Evolutionary conservation across 2,113 vertebrate genomes (phyloP).

Genomic region (Dolichallabes microphthalmus): DNA sequence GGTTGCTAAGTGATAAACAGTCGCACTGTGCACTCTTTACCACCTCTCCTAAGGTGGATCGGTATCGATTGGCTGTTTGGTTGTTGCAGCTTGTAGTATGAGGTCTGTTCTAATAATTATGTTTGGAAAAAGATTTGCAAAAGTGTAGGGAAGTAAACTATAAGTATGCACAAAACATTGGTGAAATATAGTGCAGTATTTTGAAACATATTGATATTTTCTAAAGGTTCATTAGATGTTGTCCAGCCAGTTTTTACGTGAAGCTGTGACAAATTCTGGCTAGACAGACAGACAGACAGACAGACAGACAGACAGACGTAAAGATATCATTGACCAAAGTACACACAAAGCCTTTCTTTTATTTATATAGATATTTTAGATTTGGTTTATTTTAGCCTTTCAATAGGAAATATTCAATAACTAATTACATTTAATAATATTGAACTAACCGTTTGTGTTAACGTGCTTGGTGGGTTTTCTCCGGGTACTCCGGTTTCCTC

Average conservation of each 20-base stretch:
- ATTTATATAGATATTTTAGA: neutral
- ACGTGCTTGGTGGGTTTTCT: too few relatives aligned
- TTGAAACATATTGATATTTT: neutral
- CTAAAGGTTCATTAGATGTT: too few relatives aligned
- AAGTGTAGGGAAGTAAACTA: neutral
- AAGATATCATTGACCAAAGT: too few relatives aligned
- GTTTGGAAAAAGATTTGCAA: neutral
- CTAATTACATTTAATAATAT: neutral
- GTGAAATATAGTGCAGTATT: neutral
- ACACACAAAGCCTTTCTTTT: too few relatives aligned
- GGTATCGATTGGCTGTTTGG: neutral
- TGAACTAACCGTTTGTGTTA: too few relatives aligned
- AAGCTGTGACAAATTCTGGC: too few relatives aligned
- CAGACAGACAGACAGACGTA: neutral
- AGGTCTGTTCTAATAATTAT: neutral
- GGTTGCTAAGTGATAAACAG: slow-evolving; percentile 38
- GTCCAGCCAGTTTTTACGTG: too few relatives aligned
- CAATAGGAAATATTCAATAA: neutral
- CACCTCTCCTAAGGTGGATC: neutral
- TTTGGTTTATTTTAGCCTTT: neutral
- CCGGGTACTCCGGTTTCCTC: too few relatives aligned
- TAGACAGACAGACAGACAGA: neutral
- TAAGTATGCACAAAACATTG: neutral
- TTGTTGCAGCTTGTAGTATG: neutral
- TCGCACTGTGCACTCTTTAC: slow-evolving; percentile 1